phyloP scores from a whole-genome alignment of 2,113 vertebrate genomes.

The Pollachius pollachius region DNA sequence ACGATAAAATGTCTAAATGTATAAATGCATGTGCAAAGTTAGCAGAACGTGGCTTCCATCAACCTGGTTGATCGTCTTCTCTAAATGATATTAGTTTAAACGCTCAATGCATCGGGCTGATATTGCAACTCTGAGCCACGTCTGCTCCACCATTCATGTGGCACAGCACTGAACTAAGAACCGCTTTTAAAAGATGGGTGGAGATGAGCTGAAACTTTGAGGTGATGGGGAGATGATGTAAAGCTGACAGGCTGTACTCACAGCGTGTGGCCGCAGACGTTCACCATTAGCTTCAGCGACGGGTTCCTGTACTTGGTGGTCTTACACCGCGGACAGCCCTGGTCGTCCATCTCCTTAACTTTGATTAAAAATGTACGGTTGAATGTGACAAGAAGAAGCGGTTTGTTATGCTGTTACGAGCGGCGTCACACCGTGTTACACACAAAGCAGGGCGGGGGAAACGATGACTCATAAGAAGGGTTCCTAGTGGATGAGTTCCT shows the following conservation, averaged over 20 bases:
- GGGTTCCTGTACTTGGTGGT: slow-evolving; percentile 98
- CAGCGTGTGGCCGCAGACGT: slow-evolving; percentile 97
- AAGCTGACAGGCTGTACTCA: slow-evolving; percentile 71
- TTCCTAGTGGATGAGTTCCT: slow-evolving; percentile 39
- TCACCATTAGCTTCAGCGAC: slow-evolving; percentile 95
- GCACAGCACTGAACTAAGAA: too few species aligned
- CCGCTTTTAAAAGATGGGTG: too few species aligned
- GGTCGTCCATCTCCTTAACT: slow-evolving; percentile 82
- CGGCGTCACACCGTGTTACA: slow-evolving; percentile 31
- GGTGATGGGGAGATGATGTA: too few species aligned
- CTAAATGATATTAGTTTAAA: too few species aligned
- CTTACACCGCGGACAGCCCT: slow-evolving; percentile 93
- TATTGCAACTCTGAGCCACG: too few species aligned
- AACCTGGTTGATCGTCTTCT: too few species aligned
- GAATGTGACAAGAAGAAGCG: slow-evolving; percentile 20
- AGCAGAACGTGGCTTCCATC: too few species aligned
- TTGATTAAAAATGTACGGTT: background rate
- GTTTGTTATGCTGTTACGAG: slow-evolving; percentile 10
- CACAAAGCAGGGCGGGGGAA: slow-evolving; percentile 43
- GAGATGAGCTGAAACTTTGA: too few species aligned
- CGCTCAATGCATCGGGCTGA: too few species aligned
- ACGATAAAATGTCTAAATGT: too few species aligned
- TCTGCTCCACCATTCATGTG: too few species aligned
- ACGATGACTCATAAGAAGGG: slow-evolving; percentile 16
- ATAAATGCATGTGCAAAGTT: too few species aligned